These are phyloP conservation scores for Patella ulyssiponensis DNA, from an alignment of 2,888 invertebrate genomes.

Conservation along the genomic window DNA sequence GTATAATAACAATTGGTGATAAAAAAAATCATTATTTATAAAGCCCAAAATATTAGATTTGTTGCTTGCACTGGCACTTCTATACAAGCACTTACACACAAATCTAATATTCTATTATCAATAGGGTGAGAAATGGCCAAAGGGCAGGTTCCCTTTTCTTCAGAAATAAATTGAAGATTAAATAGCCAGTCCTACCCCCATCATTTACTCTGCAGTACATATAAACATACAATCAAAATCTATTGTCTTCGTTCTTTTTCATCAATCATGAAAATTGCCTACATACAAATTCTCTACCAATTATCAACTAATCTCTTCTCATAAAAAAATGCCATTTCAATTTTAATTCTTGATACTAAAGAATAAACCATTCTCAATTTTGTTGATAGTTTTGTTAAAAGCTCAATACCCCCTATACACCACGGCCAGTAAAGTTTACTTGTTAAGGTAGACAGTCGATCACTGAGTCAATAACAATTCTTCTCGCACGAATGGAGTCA, in stretches of 20 bases:
- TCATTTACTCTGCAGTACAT: neutral
- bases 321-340: neutral
- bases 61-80: no score
- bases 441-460: conserved; percentile 2
- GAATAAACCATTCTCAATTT: neutral
- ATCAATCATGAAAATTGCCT: no score
- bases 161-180: neutral
- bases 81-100: no score
- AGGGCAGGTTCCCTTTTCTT: neutral
- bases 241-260: no score
- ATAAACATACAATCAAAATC: neutral
- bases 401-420: conserved; percentile 1
- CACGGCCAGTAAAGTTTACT: neutral
- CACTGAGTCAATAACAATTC: conserved; percentile 5
- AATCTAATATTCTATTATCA: no score
- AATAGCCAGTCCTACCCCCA: conserved; percentile 5
- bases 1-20: no score
- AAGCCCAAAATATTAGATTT: no score
- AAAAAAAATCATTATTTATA: no score
- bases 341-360: neutral
- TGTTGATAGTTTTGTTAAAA: conserved; percentile 5
- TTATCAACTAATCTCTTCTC: conserved; percentile 1
- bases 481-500: neutral
- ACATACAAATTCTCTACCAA: neutral
- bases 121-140: neutral